These are phyloP conservation scores for Perca schrenkii DNA, from an alignment of 2,113 vertebrate genomes.

Conservation along the genomic window DNA sequence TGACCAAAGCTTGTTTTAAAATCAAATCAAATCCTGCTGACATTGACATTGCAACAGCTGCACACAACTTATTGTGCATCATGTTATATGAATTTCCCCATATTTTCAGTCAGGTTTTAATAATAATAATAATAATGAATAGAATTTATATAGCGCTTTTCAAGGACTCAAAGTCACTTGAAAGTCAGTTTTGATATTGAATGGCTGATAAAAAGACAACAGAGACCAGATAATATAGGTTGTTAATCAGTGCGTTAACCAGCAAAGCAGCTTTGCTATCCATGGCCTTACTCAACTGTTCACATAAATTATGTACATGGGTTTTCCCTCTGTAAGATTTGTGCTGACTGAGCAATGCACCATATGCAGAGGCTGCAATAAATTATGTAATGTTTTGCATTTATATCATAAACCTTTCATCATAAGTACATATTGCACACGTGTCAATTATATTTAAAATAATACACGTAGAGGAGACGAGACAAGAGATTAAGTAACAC, in stretches of 20 bases:
- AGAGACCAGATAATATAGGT: not conserved
- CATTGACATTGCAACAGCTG: not conserved
- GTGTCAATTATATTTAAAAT: slow-evolving; percentile 30
- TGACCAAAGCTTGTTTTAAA: slow-evolving; percentile 30
- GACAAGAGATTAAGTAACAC: not conserved
- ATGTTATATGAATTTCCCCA: not conserved
- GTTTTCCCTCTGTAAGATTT: slow-evolving; percentile 44
- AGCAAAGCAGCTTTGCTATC: slow-evolving; percentile 40
- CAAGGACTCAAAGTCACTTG: too few species aligned
- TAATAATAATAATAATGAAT: too few species aligned
- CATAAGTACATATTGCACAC: not conserved
- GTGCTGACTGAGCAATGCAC: slow-evolving; percentile 56
- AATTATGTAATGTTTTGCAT: slow-evolving; percentile 53
- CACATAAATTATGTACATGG: slow-evolving; percentile 66
- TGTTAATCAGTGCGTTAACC: slow-evolving; percentile 55
- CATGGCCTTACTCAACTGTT: slow-evolving; percentile 7
- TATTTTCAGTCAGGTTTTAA: not conserved
- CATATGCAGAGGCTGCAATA: slow-evolving; percentile 24
- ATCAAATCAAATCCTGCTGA: slow-evolving; percentile 1
- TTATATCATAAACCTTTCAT: slow-evolving; percentile 42
- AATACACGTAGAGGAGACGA: not conserved
- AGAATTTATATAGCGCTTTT: too few species aligned
- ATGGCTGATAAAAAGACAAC: not conserved
- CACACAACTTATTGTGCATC: not conserved
- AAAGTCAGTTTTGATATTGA: not conserved